Evolutionary conservation across 1,140 invertebrate genomes (phyloP).

Genomic region (Drosophila pectinifera): DNA sequence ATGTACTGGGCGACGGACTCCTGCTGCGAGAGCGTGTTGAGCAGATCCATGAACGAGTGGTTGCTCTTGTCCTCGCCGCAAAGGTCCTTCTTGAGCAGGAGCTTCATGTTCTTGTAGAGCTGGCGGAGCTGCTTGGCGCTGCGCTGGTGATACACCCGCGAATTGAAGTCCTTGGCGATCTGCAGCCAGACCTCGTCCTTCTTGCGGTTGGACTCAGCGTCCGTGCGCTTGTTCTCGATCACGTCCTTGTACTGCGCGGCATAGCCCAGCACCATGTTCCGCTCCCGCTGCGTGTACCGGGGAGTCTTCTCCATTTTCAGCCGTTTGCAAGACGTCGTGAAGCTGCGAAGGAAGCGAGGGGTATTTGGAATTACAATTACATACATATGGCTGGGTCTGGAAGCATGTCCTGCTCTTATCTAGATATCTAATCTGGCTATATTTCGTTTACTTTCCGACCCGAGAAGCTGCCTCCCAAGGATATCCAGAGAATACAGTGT

Average conservation of each 20-base stretch:
- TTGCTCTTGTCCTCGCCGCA: conserved; percentile 79
- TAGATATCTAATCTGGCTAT: too few species aligned
- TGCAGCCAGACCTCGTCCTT: conserved; percentile 84
- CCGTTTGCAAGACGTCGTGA: conserved; percentile 84
- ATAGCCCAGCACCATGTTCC: conserved; percentile 83
- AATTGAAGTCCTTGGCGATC: conserved; percentile 83
- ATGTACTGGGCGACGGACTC: conserved; percentile 78
- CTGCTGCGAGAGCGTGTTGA: conserved; percentile 79
- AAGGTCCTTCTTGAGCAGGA: conserved; percentile 81
- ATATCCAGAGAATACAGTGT: too few species aligned
- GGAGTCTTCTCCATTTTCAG: conserved; percentile 85
- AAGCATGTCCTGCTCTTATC: too few species aligned
- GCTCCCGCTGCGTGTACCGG: conserved; percentile 85
- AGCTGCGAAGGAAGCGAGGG: conserved; percentile 43
- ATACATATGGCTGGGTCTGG: too few species aligned
- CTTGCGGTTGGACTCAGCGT: conserved; percentile 84
- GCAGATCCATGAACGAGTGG: conserved; percentile 75
- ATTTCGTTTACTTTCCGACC: too few species aligned
- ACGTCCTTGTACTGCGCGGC: conserved; percentile 83
- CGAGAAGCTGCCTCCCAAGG: too few species aligned
- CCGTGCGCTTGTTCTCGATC: conserved; percentile 83
- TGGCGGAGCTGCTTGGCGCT: conserved; percentile 81
- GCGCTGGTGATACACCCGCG: conserved; percentile 80
- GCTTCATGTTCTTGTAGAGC: conserved; percentile 83
- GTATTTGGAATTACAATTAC: background rate